Base-by-base conservation (phyloP, 2,888 invertebrate species). In the Nemotelus nigrinus region DNA sequence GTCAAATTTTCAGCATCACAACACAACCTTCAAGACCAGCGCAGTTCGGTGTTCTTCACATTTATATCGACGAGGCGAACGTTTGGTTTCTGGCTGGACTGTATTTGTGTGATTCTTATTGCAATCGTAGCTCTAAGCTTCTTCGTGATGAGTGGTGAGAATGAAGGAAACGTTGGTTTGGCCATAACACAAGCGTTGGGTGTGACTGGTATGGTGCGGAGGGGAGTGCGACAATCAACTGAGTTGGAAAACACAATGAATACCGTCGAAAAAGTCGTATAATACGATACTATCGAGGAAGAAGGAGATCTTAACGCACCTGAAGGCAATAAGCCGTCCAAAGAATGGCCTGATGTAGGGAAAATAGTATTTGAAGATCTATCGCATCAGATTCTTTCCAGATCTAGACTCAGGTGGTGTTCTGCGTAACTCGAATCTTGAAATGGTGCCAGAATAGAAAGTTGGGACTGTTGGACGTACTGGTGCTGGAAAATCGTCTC, bases 191-290 rank as follows among this genome's bases (percentile, higher is more conserved):
- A 94, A 84, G 92, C 93, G 25, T 92, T 94, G 86, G 91, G 92
- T 0, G 89, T 95, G 78, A 93, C 93, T 0, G 94, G 94, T 10
- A 88, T 88, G 87, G 87, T 87, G 5, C 87, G 87, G 77, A 98
- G 96, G 96, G 96, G 96, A 44, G 95, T 97, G 92, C 89, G 97
- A 7, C 97, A 97, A 86, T 95, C 96, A 82, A 95, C 96, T 0
- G 97, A 97, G 85, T 86, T 95, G 6, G 94, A 93, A 84, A 96
- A 95, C 83, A 93, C 93, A 81, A 95, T 96, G 95, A 96, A 94
- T 3, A 93, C 95, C 3, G 97, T 98, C 0, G 98, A 98, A 87
- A 90, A 91, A 81, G 90, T 91, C 78, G 87, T 92, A 80, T 93
- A 94, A 83, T 95, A 94, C 84, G 89, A 90, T 65, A 81, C 83